These are phyloP conservation scores for Phenganax marumi DNA, from an alignment of 92 coral and sea anemone species.

Conservation along the genomic window DNA sequence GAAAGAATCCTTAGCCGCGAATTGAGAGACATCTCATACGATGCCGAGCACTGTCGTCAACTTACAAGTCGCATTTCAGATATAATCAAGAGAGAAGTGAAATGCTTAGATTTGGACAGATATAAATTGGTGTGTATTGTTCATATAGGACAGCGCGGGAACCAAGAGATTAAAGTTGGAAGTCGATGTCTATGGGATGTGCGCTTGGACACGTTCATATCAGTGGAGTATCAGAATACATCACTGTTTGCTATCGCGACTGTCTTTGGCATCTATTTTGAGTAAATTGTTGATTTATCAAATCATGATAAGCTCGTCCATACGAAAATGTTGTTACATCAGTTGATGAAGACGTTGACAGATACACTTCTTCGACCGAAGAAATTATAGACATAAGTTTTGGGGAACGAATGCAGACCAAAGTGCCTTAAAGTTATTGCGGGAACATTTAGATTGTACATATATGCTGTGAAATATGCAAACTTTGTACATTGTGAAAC, in stretches of 20 bases:
- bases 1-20: slow-evolving; percentile 71
- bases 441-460: too few relatives aligned
- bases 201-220: slow-evolving; percentile 69
- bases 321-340: background rate
- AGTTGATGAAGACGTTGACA: too few relatives aligned
- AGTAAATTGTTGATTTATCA: slow-evolving; percentile 43
- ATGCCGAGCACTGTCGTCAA: slow-evolving; percentile 77
- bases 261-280: slow-evolving; percentile 86
- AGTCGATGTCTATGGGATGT: slow-evolving; percentile 96
- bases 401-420: too few relatives aligned
- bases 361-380: too few relatives aligned
- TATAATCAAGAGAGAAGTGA: slow-evolving; percentile 68
- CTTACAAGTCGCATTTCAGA: slow-evolving; percentile 85
- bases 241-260: slow-evolving; percentile 87
- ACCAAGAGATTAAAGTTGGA: slow-evolving; percentile 80
- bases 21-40: slow-evolving; percentile 72
- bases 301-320: background rate
- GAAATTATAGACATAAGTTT: too few relatives aligned
- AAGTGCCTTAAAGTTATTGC: too few relatives aligned
- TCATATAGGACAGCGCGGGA: slow-evolving; percentile 86
- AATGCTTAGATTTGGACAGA: slow-evolving; percentile 74
- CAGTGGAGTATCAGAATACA: slow-evolving; percentile 75
- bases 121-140: slow-evolving; percentile 83
- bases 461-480: too few relatives aligned
- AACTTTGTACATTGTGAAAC: too few relatives aligned